Conservation (phyloP, 2,888 invertebrate genomes). For the Copidosoma aretas region DNA sequence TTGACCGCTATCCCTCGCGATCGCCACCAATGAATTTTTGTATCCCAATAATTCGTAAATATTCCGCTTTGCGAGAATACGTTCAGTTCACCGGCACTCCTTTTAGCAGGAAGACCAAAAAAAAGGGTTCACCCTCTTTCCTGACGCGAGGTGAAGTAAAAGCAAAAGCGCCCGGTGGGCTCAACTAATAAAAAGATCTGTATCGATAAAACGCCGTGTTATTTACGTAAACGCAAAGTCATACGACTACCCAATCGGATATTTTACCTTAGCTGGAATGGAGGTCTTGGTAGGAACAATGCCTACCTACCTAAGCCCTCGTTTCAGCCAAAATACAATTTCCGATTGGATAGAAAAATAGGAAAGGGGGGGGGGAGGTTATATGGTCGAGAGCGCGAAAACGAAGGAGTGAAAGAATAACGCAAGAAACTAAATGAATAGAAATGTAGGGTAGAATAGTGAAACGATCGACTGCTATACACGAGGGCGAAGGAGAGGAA, state of each 20-base stretch:
- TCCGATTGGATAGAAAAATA: slow-evolving; percentile 3
- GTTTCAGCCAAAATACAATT: too few species aligned
- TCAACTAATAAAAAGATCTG: slow-evolving; percentile 35
- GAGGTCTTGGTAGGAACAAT: too few species aligned
- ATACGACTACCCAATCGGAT: slow-evolving; percentile 14
- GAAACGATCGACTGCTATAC: not conserved
- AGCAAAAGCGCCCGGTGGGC: slow-evolving; percentile 26
- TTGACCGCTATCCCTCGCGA: slow-evolving; percentile 3
- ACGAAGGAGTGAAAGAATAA: not conserved
- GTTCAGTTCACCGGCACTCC: too few species aligned
- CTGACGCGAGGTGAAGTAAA: not conserved
- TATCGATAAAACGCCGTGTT: slow-evolving; percentile 36
- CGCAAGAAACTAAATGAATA: not conserved
- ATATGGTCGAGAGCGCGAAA: not conserved
- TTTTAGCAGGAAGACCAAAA: not conserved
- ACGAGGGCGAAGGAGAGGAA: slow-evolving; percentile 2
- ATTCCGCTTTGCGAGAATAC: slow-evolving; percentile 16
- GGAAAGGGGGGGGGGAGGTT: not conserved
- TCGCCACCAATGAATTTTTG: slow-evolving; percentile 22
- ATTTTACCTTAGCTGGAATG: too few species aligned
- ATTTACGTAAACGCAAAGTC: slow-evolving; percentile 40
- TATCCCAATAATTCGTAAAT: slow-evolving; percentile 31
- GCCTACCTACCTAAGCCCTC: too few species aligned
- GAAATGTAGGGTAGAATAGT: not conserved
- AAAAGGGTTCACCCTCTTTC: not conserved